Base-by-base conservation (phyloP, 2,113 vertebrate species). In the Ancistrus triradiatus region DNA sequence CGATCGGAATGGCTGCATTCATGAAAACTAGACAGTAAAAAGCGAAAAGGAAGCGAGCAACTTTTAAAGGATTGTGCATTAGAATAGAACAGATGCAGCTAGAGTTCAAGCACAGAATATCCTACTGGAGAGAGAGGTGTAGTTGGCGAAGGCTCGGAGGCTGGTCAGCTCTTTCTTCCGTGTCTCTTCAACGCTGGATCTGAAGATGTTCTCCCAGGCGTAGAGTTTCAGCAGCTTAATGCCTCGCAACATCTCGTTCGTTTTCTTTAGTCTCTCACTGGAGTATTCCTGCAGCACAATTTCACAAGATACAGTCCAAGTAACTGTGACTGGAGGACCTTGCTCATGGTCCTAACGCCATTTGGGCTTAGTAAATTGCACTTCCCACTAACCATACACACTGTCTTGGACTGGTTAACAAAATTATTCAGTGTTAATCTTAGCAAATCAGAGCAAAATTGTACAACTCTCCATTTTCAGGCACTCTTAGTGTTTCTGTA, bases 1-100 rank as follows among this genome's bases (percentile, higher is more conserved):
- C 92, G n/a, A 99, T 98, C 19, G 96, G 95, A 80, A 99, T 94
- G 60, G 95, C 96, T 18, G 96, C 95, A 82, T 98, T 99, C 94
- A 99, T 98, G 82, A 99, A 98, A 81, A 98, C 96, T 98, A 86
- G 3, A 74, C 77, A 86, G 2, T 38, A 17, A 48, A 66, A 17
- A 70, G 9, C 18, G 9, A 37, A 28, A 21, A 31, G 0, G 9
- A 13, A 3, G 38, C n/a, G 5, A 42, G 11, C 38, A 42, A 2
- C 38, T 2, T 3, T 3, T 9, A 14, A 31, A 43, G 24, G 1
- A 24, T 5, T 18, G 27, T 31, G 13, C n/a, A 44, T 27, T 14
- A n/a, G 19, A 9, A 48, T 10, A 18, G 25, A 14, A 18, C 22
- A 14, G 6, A 22, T 15, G 2, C 13, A 25, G 2, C 3, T 17